Evolutionary conservation across 2,797 vertebrate species (phyloP).

Genomic region (Pitangus sulphuratus): DNA sequence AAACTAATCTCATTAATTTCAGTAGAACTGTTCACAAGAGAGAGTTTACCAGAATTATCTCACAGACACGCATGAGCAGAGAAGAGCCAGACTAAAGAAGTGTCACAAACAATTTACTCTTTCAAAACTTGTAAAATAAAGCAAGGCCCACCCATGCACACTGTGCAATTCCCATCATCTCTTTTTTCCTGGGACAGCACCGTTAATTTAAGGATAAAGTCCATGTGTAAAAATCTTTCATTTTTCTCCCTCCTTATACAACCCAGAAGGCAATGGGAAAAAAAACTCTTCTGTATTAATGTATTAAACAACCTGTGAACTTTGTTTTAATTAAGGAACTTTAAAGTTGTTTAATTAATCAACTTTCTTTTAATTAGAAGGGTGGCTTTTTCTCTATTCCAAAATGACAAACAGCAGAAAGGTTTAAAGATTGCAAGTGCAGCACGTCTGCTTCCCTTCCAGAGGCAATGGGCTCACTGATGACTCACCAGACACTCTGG

Average conservation of each 20-base stretch:
- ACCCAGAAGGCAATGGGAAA: not conserved
- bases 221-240: not conserved
- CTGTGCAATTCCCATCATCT: not conserved
- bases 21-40: not conserved
- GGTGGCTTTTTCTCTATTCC: not conserved
- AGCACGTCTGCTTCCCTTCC: not conserved
- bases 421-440: not conserved
- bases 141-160: not conserved
- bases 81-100: not conserved
- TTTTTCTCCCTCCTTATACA: not conserved
- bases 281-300: not conserved
- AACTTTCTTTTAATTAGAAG: not conserved
- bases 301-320: not conserved
- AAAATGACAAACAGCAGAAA: not conserved
- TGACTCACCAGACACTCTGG: accelerated
- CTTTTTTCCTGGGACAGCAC: not conserved
- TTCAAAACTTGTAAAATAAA: not conserved
- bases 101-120: not conserved
- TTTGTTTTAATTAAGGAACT: not conserved
- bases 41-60: not conserved
- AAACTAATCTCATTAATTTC: conserved; percentile 7
- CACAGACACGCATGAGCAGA: not conserved
- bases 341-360: not conserved
- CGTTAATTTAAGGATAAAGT: not conserved
- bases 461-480: not conserved